These are phyloP conservation scores for Falco punctatus DNA, from an alignment of 2,113 vertebrate genomes.

Conservation along the genomic window DNA sequence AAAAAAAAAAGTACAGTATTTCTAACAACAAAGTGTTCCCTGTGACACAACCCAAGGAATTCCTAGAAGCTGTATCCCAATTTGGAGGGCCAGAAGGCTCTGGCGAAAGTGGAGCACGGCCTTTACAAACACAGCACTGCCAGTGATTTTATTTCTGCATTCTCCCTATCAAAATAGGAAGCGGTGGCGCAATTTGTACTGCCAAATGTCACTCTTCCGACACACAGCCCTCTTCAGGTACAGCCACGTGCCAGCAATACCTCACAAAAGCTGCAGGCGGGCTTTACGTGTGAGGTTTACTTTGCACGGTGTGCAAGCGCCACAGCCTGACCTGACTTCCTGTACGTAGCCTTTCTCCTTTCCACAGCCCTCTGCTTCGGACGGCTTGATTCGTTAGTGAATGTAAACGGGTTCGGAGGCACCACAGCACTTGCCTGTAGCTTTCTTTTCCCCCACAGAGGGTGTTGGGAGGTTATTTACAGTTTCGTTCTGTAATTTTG, in stretches of 20 bases:
- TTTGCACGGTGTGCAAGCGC: fast-evolving
- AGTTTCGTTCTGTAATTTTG: not conserved
- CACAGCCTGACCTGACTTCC: not conserved
- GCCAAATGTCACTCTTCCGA: fast-evolving
- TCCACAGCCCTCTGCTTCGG: not conserved
- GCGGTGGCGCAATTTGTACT: not conserved
- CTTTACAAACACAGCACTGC: not conserved
- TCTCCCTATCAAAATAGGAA: not conserved
- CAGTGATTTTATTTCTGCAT: not conserved
- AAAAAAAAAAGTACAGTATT: not conserved
- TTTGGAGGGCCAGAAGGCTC: not conserved
- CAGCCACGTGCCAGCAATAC: fast-evolving
- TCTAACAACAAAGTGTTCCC: not conserved
- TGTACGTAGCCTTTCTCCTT: not conserved
- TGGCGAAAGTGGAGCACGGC: fast-evolving
- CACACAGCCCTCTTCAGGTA: not conserved
- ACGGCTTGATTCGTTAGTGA: not conserved
- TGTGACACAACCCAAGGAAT: not conserved
- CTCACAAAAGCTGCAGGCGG: not conserved
- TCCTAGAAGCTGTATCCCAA: not conserved
- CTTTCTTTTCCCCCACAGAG: fast-evolving
- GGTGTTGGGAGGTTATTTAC: not conserved
- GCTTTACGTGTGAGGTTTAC: not conserved
- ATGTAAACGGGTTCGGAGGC: not conserved
- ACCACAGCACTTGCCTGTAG: not conserved